Evolutionary conservation across 2,113 vertebrate genomes (phyloP).

Genomic region (Fulica atra): DNA sequence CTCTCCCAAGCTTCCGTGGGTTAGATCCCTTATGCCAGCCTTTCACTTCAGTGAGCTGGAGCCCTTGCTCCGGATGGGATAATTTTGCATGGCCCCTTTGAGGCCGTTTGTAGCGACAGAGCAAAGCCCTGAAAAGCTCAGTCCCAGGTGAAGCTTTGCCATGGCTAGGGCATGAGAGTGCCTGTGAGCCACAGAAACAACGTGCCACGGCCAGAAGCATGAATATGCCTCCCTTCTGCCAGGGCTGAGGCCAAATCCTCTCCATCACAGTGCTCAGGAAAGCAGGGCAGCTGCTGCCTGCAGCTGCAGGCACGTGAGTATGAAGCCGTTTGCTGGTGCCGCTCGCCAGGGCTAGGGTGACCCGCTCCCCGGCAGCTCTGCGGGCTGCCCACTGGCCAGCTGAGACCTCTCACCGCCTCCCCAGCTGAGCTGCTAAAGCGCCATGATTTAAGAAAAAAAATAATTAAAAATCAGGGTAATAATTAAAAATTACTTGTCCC

Average conservation of each 20-base stretch:
- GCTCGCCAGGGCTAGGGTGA: not conserved
- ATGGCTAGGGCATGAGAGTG: rapidly evolving
- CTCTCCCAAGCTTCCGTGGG: not conserved
- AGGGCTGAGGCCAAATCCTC: not conserved
- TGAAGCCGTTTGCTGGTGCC: not conserved
- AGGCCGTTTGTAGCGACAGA: not conserved
- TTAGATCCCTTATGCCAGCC: not conserved
- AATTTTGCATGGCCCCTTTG: not conserved
- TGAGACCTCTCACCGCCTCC: not conserved
- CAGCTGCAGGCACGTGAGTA: conserved; percentile 13
- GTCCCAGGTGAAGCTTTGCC: not conserved
- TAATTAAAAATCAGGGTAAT: not conserved
- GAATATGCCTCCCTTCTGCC: not conserved
- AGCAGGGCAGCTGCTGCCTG: conserved; percentile 10
- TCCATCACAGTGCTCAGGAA: rapidly evolving
- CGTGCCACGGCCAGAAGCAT: rapidly evolving
- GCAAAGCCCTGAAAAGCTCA: not conserved
- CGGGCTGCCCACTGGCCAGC: not conserved
- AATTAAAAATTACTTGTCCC: not conserved
- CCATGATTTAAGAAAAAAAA: rapidly evolving
- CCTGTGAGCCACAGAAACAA: not conserved
- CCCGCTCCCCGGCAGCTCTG: not conserved
- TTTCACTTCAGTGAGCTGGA: not conserved
- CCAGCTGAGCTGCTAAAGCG: not conserved
- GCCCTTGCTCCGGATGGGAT: not conserved